Base-by-base conservation (phyloP, 2,888 invertebrate species). In the Xanthia icteritia region DNA sequence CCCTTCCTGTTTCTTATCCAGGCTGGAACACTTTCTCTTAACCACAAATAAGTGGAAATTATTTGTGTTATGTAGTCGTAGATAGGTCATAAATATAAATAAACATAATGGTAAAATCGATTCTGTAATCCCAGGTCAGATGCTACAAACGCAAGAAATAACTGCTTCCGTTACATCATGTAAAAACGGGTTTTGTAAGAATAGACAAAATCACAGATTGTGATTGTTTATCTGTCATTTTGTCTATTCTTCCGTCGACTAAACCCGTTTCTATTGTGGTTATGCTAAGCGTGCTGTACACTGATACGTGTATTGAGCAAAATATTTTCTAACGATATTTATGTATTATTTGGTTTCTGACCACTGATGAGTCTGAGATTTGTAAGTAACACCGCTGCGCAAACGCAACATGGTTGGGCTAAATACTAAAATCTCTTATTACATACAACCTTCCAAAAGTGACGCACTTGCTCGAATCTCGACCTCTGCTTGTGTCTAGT, bases 261-360 rank as follows among this genome's bases (percentile, higher is more conserved):
- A 31, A 31, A 1, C 31, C 31, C 31, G 31, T 31, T 31, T 31
- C 31, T 31, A 31, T 31, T 31, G 31, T 31, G 31, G 31, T 31
- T n/a, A n/a, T n/a, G n/a, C n/a, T n/a, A n/a, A n/a, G n/a, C n/a
- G n/a, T 82, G 77, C 81, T 78, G 84, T 88, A 85, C 87, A 87
- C 84, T 90, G 90, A 92, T 92, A 93, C 89, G 87, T 89, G 90
- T 80, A 89, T 93, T 93, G 91, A 87, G 93, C 90, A 93, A 94
- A 93, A 91, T 90, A 92, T 94, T 94, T 94, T 91, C 94, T 91
- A 95, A 95, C 77, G 64, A 54, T 64, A 72, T 84, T 93, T 93
- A 93, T 91, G 91, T 94, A 95, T 88, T 85, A 89, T 90, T 91
- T 88, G 83, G 79, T 78, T 88, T 85, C 77, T 85, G 84, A 80